Evolutionary conservation across 2,888 invertebrate genomes (phyloP).

Genomic region (Cosmorhoe ocellata): DNA sequence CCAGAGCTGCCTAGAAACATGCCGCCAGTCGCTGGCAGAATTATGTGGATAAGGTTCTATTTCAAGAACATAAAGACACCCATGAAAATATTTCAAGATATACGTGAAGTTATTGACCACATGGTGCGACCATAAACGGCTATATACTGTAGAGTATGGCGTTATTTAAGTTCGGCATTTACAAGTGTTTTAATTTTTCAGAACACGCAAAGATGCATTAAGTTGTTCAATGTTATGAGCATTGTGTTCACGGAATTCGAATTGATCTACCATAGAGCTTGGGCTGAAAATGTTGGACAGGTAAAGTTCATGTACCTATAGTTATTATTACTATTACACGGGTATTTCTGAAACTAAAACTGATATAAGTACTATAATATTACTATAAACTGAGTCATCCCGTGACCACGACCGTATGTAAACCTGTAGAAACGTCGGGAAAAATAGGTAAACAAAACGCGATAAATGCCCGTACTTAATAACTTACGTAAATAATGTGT

Average conservation of each 20-base stretch:
- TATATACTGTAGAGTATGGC: too few species aligned
- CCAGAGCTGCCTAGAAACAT: slow-evolving; percentile 88
- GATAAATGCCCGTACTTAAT: too few species aligned
- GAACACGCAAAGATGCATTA: slow-evolving; percentile 88
- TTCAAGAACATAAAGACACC: slow-evolving; percentile 88
- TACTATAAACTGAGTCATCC: too few species aligned
- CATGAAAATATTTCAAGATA: slow-evolving; percentile 83
- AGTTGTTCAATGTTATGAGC: slow-evolving; percentile 89
- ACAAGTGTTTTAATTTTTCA: too few species aligned
- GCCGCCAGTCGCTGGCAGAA: slow-evolving; percentile 91
- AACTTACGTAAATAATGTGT: too few species aligned
- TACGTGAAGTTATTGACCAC: slow-evolving; percentile 73
- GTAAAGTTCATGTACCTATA: slow-evolving; percentile 63
- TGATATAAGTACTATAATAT: too few species aligned
- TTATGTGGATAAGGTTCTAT: slow-evolving; percentile 92
- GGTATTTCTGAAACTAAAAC: too few species aligned
- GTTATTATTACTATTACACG: too few species aligned
- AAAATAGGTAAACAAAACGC: too few species aligned
- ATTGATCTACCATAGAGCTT: slow-evolving; percentile 90
- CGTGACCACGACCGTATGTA: too few species aligned
- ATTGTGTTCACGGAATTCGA: slow-evolving; percentile 92
- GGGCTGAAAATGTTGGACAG: slow-evolving; percentile 89
- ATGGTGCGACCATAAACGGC: slow-evolving; percentile 40
- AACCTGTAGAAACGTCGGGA: too few species aligned
- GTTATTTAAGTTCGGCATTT: too few species aligned